These are phyloP conservation scores for Ferrisia virgata DNA, from an alignment of 2,888 invertebrate species.

Conservation along the genomic window DNA sequence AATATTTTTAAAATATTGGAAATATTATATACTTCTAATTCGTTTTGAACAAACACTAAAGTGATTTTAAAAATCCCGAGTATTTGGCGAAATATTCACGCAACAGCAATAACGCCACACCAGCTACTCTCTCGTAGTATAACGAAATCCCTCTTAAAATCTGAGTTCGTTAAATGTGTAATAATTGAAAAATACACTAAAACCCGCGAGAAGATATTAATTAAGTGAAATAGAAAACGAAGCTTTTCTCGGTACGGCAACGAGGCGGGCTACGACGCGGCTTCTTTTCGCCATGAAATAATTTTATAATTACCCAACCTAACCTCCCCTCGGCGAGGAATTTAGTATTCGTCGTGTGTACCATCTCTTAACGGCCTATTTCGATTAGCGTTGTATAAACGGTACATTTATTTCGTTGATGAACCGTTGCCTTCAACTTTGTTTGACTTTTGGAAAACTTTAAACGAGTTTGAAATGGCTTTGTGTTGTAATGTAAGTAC, in stretches of 20 bases:
- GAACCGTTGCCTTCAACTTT: conserved; percentile 9
- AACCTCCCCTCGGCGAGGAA: background rate
- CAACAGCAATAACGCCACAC: too few species aligned
- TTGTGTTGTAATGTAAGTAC: background rate
- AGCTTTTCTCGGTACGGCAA: background rate
- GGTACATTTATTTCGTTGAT: conserved; percentile 5
- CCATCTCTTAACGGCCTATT: background rate
- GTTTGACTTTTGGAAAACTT: conserved; percentile 5
- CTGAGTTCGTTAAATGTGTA: background rate
- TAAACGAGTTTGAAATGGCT: conserved; percentile 5
- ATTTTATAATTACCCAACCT: background rate
- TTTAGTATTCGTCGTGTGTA: background rate
- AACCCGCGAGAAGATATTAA: background rate
- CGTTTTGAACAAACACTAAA: too few species aligned
- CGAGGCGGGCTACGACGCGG: background rate
- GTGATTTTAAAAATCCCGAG: too few species aligned
- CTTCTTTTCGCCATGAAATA: background rate
- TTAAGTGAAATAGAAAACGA: background rate
- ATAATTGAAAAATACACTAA: background rate
- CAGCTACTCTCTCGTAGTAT: too few species aligned
- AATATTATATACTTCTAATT: too few species aligned
- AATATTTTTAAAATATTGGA: too few species aligned
- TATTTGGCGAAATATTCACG: too few species aligned
- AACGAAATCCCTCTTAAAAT: background rate
- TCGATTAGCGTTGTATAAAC: conserved; percentile 5